Evolutionary conservation across 2,113 vertebrate genomes (phyloP).

Genomic region (Bombycilla garrulus): DNA sequence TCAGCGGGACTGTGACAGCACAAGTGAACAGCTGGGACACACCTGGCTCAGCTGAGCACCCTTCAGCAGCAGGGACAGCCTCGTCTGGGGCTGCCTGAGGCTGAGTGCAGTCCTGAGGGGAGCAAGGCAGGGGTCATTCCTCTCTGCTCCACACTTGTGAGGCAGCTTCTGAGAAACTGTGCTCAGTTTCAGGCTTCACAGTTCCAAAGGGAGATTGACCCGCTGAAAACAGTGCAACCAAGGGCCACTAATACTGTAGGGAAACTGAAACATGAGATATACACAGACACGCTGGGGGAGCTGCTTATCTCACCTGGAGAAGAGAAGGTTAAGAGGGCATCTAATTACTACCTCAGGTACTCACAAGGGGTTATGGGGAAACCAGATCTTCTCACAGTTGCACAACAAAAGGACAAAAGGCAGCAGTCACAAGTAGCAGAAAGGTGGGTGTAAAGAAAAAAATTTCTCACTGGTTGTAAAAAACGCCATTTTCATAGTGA

Average conservation of each 20-base stretch:
- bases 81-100: rapidly evolving
- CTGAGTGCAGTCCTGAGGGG: rapidly evolving
- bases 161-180: neutral
- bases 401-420: neutral
- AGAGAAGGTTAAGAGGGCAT: neutral
- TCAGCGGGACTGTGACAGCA: neutral
- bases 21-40: neutral
- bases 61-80: neutral
- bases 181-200: neutral
- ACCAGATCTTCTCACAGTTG: neutral
- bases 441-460: neutral
- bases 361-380: neutral
- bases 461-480: neutral
- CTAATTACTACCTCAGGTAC: neutral
- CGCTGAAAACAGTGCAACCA: neutral
- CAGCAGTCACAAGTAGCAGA: neutral
- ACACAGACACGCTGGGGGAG: neutral
- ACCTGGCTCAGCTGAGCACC: neutral
- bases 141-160: neutral
- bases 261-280: neutral
- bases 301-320: neutral
- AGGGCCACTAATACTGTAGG: neutral
- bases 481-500: neutral
- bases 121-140: neutral
- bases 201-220: neutral